Percentiles rank a stretch among this genome's conserved stretches.
Evolutionary conservation across 1,140 invertebrate genomes (phyloP).

Genomic region (Drosophila lacteicornis): DNA sequence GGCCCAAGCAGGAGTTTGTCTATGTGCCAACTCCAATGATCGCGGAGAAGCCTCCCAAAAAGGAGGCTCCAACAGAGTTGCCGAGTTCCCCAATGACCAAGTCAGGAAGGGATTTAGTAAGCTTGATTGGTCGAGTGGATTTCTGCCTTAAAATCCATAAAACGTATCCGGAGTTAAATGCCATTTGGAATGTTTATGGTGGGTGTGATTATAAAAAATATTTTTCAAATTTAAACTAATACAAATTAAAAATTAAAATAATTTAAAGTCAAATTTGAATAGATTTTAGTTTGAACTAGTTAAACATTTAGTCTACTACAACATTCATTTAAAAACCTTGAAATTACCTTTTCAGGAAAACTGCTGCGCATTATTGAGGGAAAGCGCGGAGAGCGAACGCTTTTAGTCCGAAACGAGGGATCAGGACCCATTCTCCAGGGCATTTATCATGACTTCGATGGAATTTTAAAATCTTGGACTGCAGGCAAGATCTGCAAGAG

Average conservation of each 20-base stretch:
- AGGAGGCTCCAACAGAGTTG: constrained; percentile 21
- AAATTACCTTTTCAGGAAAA: constrained; percentile 50
- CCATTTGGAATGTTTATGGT: constrained; percentile 79
- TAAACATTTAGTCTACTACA: too few species aligned
- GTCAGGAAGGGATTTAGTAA: constrained; percentile 47
- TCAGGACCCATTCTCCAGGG: constrained; percentile 71
- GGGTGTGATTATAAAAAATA: background rate
- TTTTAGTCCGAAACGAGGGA: constrained; percentile 59
- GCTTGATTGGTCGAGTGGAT: constrained; percentile 65
- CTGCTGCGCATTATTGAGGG: constrained; percentile 65
- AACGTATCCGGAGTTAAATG: constrained; percentile 60
- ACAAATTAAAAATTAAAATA: too few species aligned
- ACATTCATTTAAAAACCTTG: background rate
- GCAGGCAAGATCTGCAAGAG: constrained; percentile 30
- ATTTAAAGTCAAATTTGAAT: background rate
- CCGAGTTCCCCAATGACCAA: constrained; percentile 33
- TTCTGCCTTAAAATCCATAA: constrained; percentile 73
- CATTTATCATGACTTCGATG: constrained; percentile 72
- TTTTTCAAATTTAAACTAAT: too few species aligned
- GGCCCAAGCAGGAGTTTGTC: constrained; percentile 52
- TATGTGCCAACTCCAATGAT: constrained; percentile 35
- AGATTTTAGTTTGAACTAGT: too few species aligned
- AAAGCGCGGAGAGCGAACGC: constrained; percentile 58
- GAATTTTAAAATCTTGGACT: constrained; percentile 17
- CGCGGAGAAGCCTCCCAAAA: constrained; percentile 12